A percentile compares a stretch with the other conserved stretches of the same genome.
These are phyloP conservation scores for Polypedilum pembai DNA, from an alignment of 1,140 invertebrate species.

Conservation along the genomic window DNA sequence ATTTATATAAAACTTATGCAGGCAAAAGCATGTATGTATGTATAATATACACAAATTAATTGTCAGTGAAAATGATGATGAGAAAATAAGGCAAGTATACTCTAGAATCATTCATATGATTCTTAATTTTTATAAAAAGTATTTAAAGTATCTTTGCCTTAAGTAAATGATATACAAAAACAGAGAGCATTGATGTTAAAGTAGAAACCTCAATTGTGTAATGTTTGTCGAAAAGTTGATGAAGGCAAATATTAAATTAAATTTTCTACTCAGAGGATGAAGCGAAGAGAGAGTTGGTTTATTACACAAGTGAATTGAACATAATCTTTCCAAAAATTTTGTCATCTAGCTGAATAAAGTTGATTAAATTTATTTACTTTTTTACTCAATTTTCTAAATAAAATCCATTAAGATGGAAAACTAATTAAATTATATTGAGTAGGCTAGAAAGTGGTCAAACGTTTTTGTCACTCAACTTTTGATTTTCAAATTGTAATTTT, in stretches of 20 bases:
- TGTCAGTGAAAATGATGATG: too few species aligned
- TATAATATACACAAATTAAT: too few species aligned
- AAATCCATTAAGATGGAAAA: too few species aligned
- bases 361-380: not conserved
- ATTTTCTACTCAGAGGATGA: not conserved
- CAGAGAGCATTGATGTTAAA: too few species aligned
- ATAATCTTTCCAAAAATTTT: not conserved
- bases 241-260: constrained; percentile 7
- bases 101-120: too few species aligned
- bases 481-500: not conserved
- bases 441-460: not conserved
- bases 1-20: too few species aligned
- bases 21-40: too few species aligned
- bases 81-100: too few species aligned
- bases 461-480: not conserved
- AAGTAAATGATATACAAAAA: too few species aligned
- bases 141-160: too few species aligned
- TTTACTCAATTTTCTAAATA: not conserved
- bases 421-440: not conserved
- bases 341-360: not conserved
- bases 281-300: not conserved
- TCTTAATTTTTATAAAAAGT: too few species aligned
- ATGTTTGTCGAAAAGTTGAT: not conserved
- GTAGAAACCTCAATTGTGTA: not conserved
- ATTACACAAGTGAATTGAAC: not conserved